Evolutionary conservation across 2,888 invertebrate species (phyloP).

Genomic region (Corbicula japonica): DNA sequence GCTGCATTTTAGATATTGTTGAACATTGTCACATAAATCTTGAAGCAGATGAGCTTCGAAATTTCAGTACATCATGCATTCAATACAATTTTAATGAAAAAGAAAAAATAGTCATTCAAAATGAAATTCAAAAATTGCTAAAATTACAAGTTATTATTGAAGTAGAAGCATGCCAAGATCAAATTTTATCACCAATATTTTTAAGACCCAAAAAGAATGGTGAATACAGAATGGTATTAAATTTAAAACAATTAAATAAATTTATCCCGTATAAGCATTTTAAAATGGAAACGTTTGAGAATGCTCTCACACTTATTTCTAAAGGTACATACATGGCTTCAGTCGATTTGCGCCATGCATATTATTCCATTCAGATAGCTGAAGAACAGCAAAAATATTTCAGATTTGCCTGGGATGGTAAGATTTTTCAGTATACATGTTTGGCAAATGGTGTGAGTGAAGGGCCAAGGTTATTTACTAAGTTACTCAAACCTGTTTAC

Average conservation of each 20-base stretch:
- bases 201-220: constrained; percentile 31
- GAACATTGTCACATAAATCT: constrained; percentile 44
- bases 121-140: constrained; percentile 40
- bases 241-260: constrained; percentile 41
- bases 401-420: constrained; percentile 42
- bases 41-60: not conserved
- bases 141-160: constrained; percentile 10
- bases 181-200: constrained; percentile 42
- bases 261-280: constrained; percentile 36
- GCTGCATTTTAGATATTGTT: constrained; percentile 37
- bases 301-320: constrained; percentile 16
- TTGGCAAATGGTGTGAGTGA: constrained; percentile 50
- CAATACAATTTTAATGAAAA: constrained; percentile 25
- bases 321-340: constrained; percentile 27
- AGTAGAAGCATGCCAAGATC: not conserved
- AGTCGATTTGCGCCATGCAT: constrained; percentile 52
- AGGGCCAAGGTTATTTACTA: constrained; percentile 53
- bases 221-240: constrained; percentile 44
- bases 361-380: constrained; percentile 47
- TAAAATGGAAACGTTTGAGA: constrained; percentile 49
- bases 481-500: constrained; percentile 55
- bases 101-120: constrained; percentile 13
- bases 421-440: constrained; percentile 50
- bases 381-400: constrained; percentile 45
- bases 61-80: not conserved